A percentile compares a stretch with the other conserved stretches of the same genome.
Evolutionary conservation across 2,888 invertebrate genomes (phyloP).

Genomic region (Elysia crispata): DNA sequence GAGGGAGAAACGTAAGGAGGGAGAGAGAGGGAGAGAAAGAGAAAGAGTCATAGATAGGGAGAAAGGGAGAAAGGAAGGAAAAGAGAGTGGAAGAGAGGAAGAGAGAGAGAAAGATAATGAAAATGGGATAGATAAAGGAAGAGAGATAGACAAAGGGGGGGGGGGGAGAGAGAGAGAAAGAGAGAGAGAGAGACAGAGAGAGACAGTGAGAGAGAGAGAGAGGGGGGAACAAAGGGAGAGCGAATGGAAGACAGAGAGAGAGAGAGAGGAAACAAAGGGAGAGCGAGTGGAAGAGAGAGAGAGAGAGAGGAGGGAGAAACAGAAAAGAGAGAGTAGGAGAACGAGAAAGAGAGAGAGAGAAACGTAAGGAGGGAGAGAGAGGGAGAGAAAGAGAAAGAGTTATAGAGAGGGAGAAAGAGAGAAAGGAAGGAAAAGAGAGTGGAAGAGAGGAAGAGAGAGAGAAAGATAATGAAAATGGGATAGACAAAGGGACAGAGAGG

Average conservation of each 20-base stretch:
- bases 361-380: constrained; percentile 34
- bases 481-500: too few species aligned
- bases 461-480: too few species aligned
- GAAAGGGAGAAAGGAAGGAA: background rate
- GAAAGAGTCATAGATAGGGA: background rate
- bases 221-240: too few species aligned
- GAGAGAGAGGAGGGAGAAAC: background rate
- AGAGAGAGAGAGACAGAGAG: too few species aligned
- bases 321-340: constrained; percentile 29
- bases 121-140: too few species aligned
- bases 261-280: too few species aligned
- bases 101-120: constrained; percentile 20
- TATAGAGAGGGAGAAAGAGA: background rate
- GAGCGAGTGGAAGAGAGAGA: background rate
- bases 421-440: constrained; percentile 21
- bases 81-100: constrained; percentile 33
- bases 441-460: constrained; percentile 27
- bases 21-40: constrained; percentile 42
- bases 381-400: constrained; percentile 18
- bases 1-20: constrained; percentile 15
- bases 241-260: too few species aligned
- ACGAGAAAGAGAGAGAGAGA: constrained; percentile 27
- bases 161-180: too few species aligned
- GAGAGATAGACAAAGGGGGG: too few species aligned
- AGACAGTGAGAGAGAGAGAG: too few species aligned